Percentiles rank a stretch among this genome's conserved stretches.
These are phyloP conservation scores for Petroica traversi DNA, from an alignment of 2,113 vertebrate genomes.

Conservation along the genomic window DNA sequence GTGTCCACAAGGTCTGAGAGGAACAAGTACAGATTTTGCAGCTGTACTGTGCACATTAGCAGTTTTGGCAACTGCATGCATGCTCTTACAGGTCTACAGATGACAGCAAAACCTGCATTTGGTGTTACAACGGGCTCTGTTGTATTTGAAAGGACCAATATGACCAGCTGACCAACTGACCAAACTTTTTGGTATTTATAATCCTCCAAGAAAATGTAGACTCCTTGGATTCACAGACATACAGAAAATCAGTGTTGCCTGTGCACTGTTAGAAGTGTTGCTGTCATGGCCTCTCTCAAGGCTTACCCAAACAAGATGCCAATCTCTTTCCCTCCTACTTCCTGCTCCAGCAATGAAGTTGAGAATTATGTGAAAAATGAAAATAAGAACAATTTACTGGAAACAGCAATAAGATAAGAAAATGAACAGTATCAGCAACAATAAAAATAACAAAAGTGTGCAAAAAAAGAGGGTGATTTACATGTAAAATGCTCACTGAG, in stretches of 20 bases:
- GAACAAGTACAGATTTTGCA: not conserved
- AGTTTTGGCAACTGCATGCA: not conserved
- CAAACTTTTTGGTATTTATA: not conserved
- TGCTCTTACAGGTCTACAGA: not conserved
- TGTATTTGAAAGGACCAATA: not conserved
- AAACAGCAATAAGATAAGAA: not conserved
- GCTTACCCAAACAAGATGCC: not conserved
- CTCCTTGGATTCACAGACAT: not conserved
- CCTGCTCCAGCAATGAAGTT: not conserved
- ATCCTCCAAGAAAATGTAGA: not conserved
- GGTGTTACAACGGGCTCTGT: not conserved
- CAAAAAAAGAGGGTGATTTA: not conserved
- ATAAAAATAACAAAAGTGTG: not conserved
- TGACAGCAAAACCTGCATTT: not conserved
- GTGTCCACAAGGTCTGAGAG: not conserved
- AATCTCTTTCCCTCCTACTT: not conserved
- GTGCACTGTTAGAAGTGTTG: not conserved
- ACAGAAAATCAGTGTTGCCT: not conserved
- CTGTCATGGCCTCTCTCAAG: accelerated
- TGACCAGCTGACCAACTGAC: not conserved
- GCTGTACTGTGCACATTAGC: not conserved
- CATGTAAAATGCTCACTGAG: not conserved
- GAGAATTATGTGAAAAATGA: not conserved
- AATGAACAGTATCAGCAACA: not conserved
- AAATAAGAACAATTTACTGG: not conserved